These are phyloP conservation scores for Sparus aurata DNA, from an alignment of 2,797 vertebrate species.

Conservation along the genomic window DNA sequence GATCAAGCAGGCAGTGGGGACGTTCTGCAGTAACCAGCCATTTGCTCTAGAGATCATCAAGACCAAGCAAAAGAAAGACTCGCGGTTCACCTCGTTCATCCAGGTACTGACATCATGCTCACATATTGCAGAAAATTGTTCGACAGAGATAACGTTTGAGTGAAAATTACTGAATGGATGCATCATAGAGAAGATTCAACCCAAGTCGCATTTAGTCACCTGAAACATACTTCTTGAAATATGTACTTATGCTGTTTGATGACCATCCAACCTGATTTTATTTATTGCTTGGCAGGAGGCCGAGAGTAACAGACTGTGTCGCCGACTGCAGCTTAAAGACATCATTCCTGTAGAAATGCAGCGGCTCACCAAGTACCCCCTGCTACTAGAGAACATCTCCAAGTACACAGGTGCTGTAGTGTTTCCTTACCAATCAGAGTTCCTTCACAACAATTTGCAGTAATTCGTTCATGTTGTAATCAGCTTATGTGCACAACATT, in stretches of 20 bases:
- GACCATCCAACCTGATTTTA: background rate
- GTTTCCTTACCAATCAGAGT: slow-evolving; percentile 5
- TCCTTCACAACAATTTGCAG: slow-evolving; percentile 8
- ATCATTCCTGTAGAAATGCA: slow-evolving; percentile 99
- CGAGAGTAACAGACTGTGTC: slow-evolving; percentile 95
- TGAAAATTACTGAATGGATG: background rate
- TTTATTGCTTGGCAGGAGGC: slow-evolving; percentile 90
- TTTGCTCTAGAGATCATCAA: slow-evolving; percentile 98
- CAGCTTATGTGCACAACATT: background rate
- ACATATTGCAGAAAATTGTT: background rate
- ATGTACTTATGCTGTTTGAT: background rate
- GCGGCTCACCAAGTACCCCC: slow-evolving; percentile 97
- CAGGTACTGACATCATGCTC: slow-evolving; percentile 84
- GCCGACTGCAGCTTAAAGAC: slow-evolving; percentile 96
- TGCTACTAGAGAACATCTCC: slow-evolving; percentile 96
- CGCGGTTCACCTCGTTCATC: slow-evolving; percentile 94
- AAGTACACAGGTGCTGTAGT: slow-evolving; percentile 93
- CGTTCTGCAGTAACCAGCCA: slow-evolving; percentile 98
- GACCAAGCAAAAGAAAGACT: slow-evolving; percentile 97
- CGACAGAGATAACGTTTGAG: background rate
- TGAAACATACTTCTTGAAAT: background rate
- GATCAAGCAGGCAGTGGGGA: slow-evolving; percentile 95
- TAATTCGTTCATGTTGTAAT: slow-evolving; percentile 24
- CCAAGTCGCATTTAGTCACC: background rate
- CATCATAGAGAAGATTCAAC: background rate